Conservation (phyloP, 1,140 invertebrate genomes). For the Acromyrmex echinatior region DNA sequence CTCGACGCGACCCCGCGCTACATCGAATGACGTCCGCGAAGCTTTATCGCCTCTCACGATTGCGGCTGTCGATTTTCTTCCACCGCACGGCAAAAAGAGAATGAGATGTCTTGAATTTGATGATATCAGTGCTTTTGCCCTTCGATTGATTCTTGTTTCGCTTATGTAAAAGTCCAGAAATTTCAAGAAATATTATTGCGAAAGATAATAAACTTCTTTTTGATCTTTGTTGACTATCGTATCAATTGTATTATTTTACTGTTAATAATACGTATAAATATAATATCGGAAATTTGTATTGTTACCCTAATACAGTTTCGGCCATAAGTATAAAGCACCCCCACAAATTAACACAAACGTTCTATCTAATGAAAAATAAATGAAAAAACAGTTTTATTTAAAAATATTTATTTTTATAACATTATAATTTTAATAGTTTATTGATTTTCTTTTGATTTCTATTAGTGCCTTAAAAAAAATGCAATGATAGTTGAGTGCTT, state of each 20-base stretch:
- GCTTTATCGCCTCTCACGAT: conserved; percentile 59
- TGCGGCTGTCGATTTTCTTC: conserved; percentile 39
- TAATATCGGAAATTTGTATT: background rate
- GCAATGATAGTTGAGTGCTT: no score
- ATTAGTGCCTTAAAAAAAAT: no score
- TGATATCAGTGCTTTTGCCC: background rate
- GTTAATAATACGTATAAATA: background rate
- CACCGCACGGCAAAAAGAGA: conserved; percentile 12
- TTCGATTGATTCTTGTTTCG: background rate
- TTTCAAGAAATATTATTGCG: background rate
- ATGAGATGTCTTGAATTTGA: conserved; percentile 11
- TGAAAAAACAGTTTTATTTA: no score
- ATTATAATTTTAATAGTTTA: no score
- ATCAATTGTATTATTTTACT: background rate
- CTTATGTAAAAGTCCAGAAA: background rate
- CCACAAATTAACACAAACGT: no score
- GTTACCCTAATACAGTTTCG: background rate
- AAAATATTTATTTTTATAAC: no score
- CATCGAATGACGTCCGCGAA: conserved; percentile 65
- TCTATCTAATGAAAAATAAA: no score
- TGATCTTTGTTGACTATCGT: background rate
- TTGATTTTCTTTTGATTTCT: no score
- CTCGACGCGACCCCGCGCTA: conserved; percentile 55
- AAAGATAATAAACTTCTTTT: background rate
- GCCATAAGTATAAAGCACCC: background rate